Conservation (phyloP, 2,113 vertebrate genomes). For the Muntiacus reevesi region DNA sequence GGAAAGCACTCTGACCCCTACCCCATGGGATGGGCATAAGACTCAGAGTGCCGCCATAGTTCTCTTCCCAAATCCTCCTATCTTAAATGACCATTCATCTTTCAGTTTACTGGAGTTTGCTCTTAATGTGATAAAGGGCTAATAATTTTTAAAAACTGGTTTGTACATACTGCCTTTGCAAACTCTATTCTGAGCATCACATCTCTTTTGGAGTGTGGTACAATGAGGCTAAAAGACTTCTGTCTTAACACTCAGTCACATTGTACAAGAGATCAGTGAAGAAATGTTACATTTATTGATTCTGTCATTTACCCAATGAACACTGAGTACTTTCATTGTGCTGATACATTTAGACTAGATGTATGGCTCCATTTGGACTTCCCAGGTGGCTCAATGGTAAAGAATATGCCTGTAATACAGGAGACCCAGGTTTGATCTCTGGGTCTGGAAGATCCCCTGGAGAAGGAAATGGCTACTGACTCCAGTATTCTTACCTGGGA, state of each 20-base stretch:
- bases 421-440: background rate
- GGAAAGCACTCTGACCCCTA: background rate
- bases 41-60: background rate
- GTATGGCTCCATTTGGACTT: background rate
- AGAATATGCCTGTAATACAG: background rate
- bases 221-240: background rate
- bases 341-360: background rate
- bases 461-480: background rate
- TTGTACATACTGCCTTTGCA: background rate
- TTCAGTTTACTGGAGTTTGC: background rate
- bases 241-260: background rate
- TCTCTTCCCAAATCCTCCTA: background rate
- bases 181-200: background rate
- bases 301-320: background rate
- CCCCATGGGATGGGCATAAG: background rate
- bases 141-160: background rate
- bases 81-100: background rate
- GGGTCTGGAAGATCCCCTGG: background rate
- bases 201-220: background rate
- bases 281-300: background rate
- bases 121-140: background rate
- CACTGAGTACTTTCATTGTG: background rate
- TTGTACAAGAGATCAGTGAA: background rate
- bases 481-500: background rate
- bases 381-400: background rate